Evolutionary conservation across 2,113 vertebrate genomes (phyloP), one percentile per base, ranked within the genome.

Genomic region (Psilopsiagon aymara): DNA sequence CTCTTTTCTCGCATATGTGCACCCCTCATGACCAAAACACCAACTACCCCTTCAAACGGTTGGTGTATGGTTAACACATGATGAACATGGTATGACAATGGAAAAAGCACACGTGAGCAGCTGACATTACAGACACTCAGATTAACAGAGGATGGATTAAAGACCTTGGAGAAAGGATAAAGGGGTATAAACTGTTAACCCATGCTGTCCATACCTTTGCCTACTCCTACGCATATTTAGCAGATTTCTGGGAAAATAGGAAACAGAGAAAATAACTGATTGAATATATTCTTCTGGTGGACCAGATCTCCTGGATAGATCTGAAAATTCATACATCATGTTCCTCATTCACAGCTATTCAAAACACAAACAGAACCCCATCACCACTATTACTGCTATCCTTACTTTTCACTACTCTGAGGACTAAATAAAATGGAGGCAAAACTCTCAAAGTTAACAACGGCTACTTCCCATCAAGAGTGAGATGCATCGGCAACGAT

Each of bases 51-150:
- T 37, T 62, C 31, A 52, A 66, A 49, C 1, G 19, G 51, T 5
- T 37, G 25, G 41, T 47, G 62, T 53, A 49, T 21, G 17, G 90
- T 44, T 74, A 82, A 70, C 41, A 77, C 28, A 33, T 1, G 19
- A 73, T 29, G 28, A 66, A 69, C 59, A 92, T 10, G 74, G n/a
- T 66, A 43, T 0, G 28, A 68, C 12, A 28, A 70, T 60, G 14
- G 43, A 68, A 13, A 39, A 71, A 52, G 43, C 0, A 0, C 41
- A 35, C 3, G 25, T 1, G 11, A 68, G 9, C 10, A 6, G 39
- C 3, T 76, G 70, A 88, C 27, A 20, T 17, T 33, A 55, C 12
- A 75, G 51, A 44, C 20, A 31, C 27, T 85, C 35, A 44, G 31
- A 13, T 1, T 1, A 19, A 31, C 46, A 47, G 46, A 82, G 41